These are phyloP conservation scores for Dromiciops gliroides DNA, from an alignment of 2,113 vertebrate genomes.

Conservation along the genomic window DNA sequence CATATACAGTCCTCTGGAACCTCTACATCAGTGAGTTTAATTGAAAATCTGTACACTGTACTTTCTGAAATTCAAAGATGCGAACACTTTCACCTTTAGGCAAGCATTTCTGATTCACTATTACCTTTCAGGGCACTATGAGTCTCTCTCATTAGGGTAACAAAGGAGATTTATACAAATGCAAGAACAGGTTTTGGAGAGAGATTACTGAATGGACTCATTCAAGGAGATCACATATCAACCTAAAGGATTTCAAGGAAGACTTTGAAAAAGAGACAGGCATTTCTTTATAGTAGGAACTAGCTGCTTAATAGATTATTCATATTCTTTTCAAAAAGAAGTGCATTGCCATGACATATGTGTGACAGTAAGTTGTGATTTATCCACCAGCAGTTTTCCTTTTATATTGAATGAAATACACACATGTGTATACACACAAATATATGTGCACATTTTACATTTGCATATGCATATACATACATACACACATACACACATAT, in stretches of 20 bases:
- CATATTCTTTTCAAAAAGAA: slow-evolving; percentile 13
- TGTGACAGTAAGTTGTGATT: slow-evolving; percentile 1
- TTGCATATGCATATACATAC: background rate
- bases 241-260: slow-evolving; percentile 18
- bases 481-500: background rate
- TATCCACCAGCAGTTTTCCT: background rate
- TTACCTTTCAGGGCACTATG: slow-evolving; percentile 5
- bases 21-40: slow-evolving; percentile 46
- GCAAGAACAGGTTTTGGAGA: background rate
- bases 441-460: background rate
- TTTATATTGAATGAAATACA: slow-evolving; percentile 3
- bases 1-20: background rate
- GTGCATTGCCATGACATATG: slow-evolving; percentile 19
- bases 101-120: background rate
- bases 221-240: background rate
- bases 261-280: slow-evolving; percentile 35
- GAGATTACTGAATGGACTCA: background rate
- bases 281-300: slow-evolving; percentile 13
- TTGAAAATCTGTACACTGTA: slow-evolving; percentile 40
- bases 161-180: slow-evolving; percentile 30
- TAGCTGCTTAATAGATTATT: slow-evolving; percentile 28
- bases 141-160: slow-evolving; percentile 48
- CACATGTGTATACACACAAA: background rate
- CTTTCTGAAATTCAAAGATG: slow-evolving; percentile 43
- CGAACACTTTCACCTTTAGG: slow-evolving; percentile 41